These are phyloP conservation scores for Etheostoma nigrum DNA, from an alignment of 2,797 vertebrate genomes.

Conservation along the genomic window DNA sequence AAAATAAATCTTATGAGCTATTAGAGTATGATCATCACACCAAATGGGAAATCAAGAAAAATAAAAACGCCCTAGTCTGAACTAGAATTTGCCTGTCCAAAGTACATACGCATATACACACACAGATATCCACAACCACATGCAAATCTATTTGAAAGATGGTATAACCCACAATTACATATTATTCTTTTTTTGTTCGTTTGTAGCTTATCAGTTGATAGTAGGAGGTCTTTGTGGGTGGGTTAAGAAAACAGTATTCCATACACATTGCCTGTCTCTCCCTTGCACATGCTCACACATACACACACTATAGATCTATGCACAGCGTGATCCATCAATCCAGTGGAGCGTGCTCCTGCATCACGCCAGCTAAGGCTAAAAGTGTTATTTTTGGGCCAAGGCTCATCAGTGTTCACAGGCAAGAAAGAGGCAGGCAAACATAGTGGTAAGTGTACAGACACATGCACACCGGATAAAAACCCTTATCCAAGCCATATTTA, in stretches of 20 bases:
- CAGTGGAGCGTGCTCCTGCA: conserved; percentile 69
- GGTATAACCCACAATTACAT: conserved; percentile 15
- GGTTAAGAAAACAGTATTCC: conserved; percentile 39
- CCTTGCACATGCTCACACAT: conserved; percentile 14
- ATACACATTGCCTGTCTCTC: conserved; percentile 11
- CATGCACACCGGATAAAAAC: neutral
- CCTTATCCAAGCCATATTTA: conserved; percentile 12
- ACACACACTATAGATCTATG: conserved; percentile 65
- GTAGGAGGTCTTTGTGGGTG: conserved; percentile 27
- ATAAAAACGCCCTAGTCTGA: conserved; percentile 3
- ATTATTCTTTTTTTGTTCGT: conserved; percentile 13
- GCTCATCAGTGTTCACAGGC: conserved; percentile 73
- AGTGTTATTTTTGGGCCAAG: conserved; percentile 82
- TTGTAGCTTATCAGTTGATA: conserved; percentile 26
- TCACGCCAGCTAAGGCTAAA: conserved; percentile 65
- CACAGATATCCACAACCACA: conserved; percentile 19
- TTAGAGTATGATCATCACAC: conserved; percentile 35
- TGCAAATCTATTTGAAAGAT: conserved; percentile 4
- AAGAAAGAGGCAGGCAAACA: conserved; percentile 56
- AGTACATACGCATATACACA: conserved; percentile 9
- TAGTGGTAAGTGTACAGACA: conserved; percentile 17
- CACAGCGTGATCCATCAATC: conserved; percentile 73
- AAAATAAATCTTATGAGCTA: conserved; percentile 41
- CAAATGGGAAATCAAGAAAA: conserved; percentile 37
- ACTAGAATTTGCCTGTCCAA: neutral